Percentiles rank a stretch among this genome's conserved stretches.
These are phyloP conservation scores for Monochamus alternatus DNA, from an alignment of 2,888 invertebrate species.

Conservation along the genomic window DNA sequence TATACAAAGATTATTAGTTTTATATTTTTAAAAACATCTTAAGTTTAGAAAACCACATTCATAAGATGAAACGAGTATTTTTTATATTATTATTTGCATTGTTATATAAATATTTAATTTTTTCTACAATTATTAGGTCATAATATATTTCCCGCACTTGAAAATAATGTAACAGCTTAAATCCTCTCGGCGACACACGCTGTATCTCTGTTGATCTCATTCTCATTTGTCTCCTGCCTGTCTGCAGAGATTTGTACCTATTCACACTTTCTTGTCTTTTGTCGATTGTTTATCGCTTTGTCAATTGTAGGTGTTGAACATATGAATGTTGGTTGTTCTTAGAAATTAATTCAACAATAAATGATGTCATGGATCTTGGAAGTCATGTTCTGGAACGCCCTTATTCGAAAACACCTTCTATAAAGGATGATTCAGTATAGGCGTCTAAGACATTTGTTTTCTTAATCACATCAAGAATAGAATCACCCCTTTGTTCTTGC, in stretches of 20 bases:
- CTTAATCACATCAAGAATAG: too few species aligned
- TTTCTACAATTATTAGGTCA: too few species aligned
- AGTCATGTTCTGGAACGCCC: conserved; percentile 23
- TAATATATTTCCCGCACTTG: too few species aligned
- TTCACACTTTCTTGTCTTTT: conserved; percentile 36
- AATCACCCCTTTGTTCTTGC: background rate
- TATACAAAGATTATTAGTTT: too few species aligned
- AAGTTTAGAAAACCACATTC: too few species aligned
- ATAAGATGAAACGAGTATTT: too few species aligned
- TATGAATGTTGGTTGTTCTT: conserved; percentile 31
- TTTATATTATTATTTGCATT: too few species aligned
- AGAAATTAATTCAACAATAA: conserved; percentile 37
- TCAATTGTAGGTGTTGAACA: conserved; percentile 38
- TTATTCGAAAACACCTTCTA: conserved; percentile 18
- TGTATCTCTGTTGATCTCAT: conserved; percentile 18
- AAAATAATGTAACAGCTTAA: too few species aligned
- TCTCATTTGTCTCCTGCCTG: conserved; percentile 35
- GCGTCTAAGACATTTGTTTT: too few species aligned
- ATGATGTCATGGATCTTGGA: conserved; percentile 30
- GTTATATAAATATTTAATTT: too few species aligned
- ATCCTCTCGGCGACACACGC: conserved; percentile 8
- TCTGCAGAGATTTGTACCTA: conserved; percentile 33
- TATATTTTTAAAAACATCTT: too few species aligned
- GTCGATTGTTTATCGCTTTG: conserved; percentile 34
- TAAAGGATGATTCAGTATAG: conserved; percentile 10